These are phyloP conservation scores for Trichogramma dendrolimi DNA, from an alignment of 2,888 invertebrate genomes.

Conservation along the genomic window DNA sequence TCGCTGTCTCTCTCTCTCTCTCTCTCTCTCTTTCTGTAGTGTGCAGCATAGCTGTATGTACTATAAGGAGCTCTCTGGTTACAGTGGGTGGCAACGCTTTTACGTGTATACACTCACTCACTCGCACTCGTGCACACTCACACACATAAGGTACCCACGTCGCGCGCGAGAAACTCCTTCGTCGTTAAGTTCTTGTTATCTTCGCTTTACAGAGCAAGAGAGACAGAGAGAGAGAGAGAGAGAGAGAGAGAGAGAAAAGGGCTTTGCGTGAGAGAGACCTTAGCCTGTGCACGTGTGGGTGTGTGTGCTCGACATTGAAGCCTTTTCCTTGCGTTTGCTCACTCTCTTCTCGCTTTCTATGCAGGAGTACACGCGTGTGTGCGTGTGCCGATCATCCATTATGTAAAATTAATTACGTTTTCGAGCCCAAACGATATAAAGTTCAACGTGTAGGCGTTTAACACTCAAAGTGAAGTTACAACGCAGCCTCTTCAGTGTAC, in stretches of 20 bases:
- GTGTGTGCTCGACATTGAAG: conserved; percentile 29
- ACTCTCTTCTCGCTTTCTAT: too few relatives aligned
- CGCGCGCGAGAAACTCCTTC: conserved; percentile 27
- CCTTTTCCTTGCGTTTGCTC: too few relatives aligned
- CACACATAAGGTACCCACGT: conserved; percentile 6
- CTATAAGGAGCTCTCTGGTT: conserved; percentile 2
- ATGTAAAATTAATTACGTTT: conserved; percentile 18
- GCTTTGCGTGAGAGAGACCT: conserved; percentile 17
- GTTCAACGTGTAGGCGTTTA: too few relatives aligned
- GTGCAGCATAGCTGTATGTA: conserved; percentile 13
- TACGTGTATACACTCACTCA: too few relatives aligned
- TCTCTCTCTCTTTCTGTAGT: neutral
- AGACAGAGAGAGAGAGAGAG: neutral
- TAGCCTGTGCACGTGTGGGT: conserved; percentile 13
- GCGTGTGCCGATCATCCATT: conserved; percentile 31
- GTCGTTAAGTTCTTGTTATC: conserved; percentile 35
- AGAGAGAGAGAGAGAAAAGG: neutral
- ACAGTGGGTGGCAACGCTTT: neutral
- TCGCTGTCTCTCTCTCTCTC: neutral
- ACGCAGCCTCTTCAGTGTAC: too few relatives aligned
- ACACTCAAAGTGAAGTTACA: too few relatives aligned
- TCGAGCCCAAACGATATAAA: neutral
- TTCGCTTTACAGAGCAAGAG: conserved; percentile 30
- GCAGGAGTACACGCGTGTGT: conserved; percentile 14
- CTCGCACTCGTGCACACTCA: neutral